Conservation (phyloP, 2,797 vertebrate genomes). For the Catamblyrhynchus diadema region DNA sequence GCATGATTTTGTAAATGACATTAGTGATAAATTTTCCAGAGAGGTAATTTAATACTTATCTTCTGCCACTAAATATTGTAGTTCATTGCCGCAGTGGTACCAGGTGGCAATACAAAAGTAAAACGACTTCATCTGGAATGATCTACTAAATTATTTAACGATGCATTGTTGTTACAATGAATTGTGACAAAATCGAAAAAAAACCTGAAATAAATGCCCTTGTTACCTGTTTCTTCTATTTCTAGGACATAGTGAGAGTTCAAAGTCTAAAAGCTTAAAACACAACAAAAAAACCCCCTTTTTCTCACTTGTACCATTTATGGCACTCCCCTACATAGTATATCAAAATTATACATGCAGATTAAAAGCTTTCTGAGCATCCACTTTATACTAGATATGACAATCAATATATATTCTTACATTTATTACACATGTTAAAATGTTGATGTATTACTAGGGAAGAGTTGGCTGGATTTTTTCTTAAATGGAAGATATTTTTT, state of each 20-base stretch:
- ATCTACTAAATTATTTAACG: neutral
- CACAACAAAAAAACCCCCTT: accelerated
- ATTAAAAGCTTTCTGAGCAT: neutral
- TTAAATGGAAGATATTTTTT: neutral
- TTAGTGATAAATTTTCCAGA: neutral
- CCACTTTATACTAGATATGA: neutral
- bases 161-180: neutral
- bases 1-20: neutral
- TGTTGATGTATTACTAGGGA: neutral
- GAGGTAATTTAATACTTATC: neutral
- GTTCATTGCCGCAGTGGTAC: neutral
- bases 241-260: neutral
- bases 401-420: neutral
- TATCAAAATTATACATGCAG: neutral
- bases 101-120: neutral
- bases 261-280: neutral
- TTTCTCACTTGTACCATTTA: neutral
- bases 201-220: neutral
- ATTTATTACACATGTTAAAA: neutral
- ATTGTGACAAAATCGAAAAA: neutral
- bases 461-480: neutral
- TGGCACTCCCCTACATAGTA: neutral
- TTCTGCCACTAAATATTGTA: neutral
- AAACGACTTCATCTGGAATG: neutral
- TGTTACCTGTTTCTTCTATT: neutral